Percentiles rank a stretch among this genome's conserved stretches.
These are phyloP conservation scores for Piscicola geometra DNA, from an alignment of 2,888 invertebrate genomes.

Conservation along the genomic window DNA sequence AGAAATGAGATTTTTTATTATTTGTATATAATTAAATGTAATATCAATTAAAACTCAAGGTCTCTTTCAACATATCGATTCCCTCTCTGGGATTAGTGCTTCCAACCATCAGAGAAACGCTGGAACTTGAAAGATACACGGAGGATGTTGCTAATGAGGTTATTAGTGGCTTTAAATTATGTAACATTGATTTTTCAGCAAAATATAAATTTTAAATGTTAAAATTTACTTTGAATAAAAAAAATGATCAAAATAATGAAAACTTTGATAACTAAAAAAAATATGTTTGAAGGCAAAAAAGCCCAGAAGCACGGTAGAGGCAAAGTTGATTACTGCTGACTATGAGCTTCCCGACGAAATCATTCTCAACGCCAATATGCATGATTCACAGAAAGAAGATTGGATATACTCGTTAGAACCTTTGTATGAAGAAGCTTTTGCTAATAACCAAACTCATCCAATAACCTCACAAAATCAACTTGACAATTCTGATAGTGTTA, in stretches of 20 bases:
- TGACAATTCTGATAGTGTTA: background rate
- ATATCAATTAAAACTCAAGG: too few species aligned
- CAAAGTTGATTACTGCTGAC: background rate
- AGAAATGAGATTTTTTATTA: too few species aligned
- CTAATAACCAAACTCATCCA: background rate
- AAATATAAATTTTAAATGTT: too few species aligned
- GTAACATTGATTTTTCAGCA: too few species aligned
- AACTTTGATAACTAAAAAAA: background rate
- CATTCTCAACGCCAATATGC: background rate
- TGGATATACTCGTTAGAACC: background rate
- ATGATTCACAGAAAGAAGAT: too few species aligned
- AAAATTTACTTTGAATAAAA: too few species aligned
- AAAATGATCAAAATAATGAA: background rate
- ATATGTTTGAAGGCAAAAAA: background rate
- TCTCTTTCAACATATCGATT: slow-evolving; percentile 1
- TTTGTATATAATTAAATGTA: too few species aligned
- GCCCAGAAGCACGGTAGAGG: background rate
- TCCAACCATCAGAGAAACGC: background rate
- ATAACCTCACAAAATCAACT: background rate
- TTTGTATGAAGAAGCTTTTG: background rate
- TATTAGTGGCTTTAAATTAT: too few species aligned
- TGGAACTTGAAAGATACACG: background rate
- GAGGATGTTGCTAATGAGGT: too few species aligned
- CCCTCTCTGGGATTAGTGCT: background rate
- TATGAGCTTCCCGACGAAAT: background rate